Percentiles rank a stretch among this genome's conserved stretches.
Conservation (phyloP, 2,113 vertebrate genomes). For the Sorex fumeus region DNA sequence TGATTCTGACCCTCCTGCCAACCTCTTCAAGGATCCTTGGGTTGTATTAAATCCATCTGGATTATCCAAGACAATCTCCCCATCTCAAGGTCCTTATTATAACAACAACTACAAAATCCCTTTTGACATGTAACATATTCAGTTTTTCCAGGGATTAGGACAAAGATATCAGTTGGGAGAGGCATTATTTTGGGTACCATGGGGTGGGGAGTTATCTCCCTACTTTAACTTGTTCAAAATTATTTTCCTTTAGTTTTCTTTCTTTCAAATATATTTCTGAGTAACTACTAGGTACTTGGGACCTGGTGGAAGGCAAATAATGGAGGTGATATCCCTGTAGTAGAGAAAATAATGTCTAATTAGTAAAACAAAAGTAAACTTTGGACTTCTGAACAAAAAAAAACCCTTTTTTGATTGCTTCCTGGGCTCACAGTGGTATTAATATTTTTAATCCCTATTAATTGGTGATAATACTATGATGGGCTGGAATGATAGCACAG, state of each 20-base stretch:
- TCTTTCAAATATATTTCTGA: conserved; percentile 14
- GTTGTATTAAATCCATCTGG: background rate
- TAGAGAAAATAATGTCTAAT: conserved; percentile 11
- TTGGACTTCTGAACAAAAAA: conserved; percentile 34
- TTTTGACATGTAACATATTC: conserved; percentile 37
- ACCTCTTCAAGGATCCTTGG: background rate
- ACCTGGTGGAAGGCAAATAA: background rate
- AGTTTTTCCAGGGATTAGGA: background rate
- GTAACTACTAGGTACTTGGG: background rate
- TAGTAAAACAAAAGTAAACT: conserved; percentile 31
- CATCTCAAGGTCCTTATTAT: conserved; percentile 19
- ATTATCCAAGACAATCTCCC: background rate
- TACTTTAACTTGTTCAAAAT: background rate
- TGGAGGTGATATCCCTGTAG: background rate
- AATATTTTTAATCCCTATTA: background rate
- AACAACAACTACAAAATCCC: background rate
- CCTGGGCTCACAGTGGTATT: background rate
- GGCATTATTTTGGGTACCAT: background rate
- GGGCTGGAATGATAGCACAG: too few species aligned
- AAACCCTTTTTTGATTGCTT: background rate
- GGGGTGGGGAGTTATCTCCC: background rate
- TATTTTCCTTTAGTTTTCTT: background rate
- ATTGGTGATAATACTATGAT: background rate
- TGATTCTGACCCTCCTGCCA: background rate
- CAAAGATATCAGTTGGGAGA: background rate